Evolutionary conservation across 2,888 invertebrate species (phyloP).

Genomic region (Panzeria rudis): DNA sequence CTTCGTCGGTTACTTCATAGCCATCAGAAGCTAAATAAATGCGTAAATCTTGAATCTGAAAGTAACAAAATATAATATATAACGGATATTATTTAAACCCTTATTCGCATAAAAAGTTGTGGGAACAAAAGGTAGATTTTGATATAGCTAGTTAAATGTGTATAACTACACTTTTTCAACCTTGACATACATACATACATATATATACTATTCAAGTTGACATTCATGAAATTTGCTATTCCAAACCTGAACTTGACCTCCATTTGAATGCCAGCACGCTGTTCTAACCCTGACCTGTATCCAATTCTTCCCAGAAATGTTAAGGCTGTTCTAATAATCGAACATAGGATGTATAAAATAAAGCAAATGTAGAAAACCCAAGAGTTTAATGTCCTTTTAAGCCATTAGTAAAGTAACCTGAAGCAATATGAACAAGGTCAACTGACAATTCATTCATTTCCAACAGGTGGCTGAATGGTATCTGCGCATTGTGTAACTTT

Average conservation of each 20-base stretch:
- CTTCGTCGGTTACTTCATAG: conserved; percentile 89
- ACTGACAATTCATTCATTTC: conserved; percentile 56
- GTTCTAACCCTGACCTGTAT: conserved; percentile 74
- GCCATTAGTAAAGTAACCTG: conserved; percentile 36
- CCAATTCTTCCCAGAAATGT: conserved; percentile 38
- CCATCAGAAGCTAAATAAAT: conserved; percentile 88
- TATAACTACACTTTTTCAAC: background rate
- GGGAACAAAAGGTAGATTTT: too few relatives aligned
- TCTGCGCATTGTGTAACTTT: conserved; percentile 50
- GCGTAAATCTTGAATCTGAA: conserved; percentile 83
- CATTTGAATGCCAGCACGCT: conserved; percentile 2
- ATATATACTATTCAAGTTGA: background rate
- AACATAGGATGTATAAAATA: background rate
- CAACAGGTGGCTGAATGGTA: conserved; percentile 72
- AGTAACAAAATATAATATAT: background rate
- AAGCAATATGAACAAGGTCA: conserved; percentile 26
- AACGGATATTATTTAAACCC: background rate
- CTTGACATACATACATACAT: background rate
- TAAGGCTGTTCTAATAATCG: background rate
- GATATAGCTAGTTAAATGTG: too few relatives aligned
- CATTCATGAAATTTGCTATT: conserved; percentile 32
- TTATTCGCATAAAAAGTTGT: background rate
- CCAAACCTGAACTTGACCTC: conserved; percentile 54
- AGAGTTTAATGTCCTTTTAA: conserved; percentile 76
- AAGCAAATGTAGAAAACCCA: conserved; percentile 28